These are phyloP conservation scores for Peromyscus attwateri DNA, from an alignment of 2,797 vertebrate species.

Conservation along the genomic window DNA sequence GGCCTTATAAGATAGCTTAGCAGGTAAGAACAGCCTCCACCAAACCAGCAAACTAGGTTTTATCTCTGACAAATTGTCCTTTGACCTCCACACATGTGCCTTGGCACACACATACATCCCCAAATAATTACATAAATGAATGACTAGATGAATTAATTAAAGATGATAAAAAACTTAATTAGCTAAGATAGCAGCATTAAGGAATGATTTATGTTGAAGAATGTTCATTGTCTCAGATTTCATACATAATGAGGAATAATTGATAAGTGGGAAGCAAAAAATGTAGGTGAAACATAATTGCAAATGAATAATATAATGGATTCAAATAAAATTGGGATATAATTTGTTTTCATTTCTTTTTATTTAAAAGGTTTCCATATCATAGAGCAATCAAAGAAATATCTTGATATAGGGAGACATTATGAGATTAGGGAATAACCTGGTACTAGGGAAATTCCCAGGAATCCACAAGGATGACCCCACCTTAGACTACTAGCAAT, in stretches of 20 bases:
- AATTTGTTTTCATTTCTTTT: neutral
- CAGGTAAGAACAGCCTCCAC: too few relatives aligned
- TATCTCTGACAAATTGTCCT: neutral
- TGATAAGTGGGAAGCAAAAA: neutral
- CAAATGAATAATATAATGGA: neutral
- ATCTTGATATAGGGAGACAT: too few relatives aligned
- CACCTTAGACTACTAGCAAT: too few relatives aligned
- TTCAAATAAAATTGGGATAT: neutral
- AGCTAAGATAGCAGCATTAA: neutral
- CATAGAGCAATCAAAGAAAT: neutral
- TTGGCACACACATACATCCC: neutral
- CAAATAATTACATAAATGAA: neutral
- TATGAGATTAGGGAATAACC: too few relatives aligned
- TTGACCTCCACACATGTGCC: too few relatives aligned
- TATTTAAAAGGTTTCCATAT: neutral
- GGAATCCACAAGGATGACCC: too few relatives aligned
- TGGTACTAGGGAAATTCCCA: too few relatives aligned
- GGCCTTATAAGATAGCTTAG: neutral
- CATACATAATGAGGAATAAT: neutral
- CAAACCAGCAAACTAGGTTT: neutral
- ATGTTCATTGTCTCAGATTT: neutral
- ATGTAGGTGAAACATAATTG: neutral
- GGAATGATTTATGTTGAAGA: neutral
- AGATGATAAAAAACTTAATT: neutral
- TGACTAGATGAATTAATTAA: neutral